Evolutionary conservation across 2,888 invertebrate genomes (phyloP).

Genomic region (Stenoptilia bipunctidactyla): DNA sequence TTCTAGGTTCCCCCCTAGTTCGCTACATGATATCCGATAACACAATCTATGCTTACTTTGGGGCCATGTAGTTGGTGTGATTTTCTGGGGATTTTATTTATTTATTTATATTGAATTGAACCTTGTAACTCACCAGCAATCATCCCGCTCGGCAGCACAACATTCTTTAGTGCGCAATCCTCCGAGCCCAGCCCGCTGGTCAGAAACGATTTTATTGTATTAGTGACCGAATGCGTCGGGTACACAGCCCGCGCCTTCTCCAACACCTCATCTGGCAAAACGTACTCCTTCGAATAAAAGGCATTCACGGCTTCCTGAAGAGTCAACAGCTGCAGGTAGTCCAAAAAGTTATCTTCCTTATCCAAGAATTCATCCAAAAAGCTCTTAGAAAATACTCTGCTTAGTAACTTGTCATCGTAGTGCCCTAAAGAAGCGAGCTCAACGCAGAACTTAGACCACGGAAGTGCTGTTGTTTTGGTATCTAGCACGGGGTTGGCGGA

Average conservation of each 20-base stretch:
- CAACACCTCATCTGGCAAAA: conserved; percentile 45
- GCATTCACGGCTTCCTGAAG: conserved; percentile 68
- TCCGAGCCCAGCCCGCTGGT: conserved; percentile 69
- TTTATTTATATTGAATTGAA: too few relatives aligned
- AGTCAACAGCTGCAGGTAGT: conserved; percentile 59
- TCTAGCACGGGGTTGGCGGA: conserved; percentile 42
- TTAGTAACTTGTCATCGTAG: conserved; percentile 66
- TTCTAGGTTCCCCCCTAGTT: too few relatives aligned
- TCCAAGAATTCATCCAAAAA: conserved; percentile 48
- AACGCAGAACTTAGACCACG: conserved; percentile 66
- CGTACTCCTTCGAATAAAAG: conserved; percentile 44
- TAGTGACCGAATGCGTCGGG: conserved; percentile 33
- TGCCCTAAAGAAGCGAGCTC: conserved; percentile 72
- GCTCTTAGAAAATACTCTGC: conserved; percentile 57
- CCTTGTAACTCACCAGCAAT: conserved; percentile 61
- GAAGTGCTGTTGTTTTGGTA: conserved; percentile 41
- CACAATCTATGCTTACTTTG: too few relatives aligned
- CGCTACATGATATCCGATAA: too few relatives aligned
- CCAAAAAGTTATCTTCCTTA: conserved; percentile 42
- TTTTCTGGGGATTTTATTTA: too few relatives aligned
- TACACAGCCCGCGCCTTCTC: conserved; percentile 37
- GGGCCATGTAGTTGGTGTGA: too few relatives aligned
- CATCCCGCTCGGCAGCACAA: conserved; percentile 67
- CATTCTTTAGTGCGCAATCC: conserved; percentile 62
- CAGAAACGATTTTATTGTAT: conserved; percentile 55